These are phyloP conservation scores for Biston stratarius DNA, from an alignment of 2,888 invertebrate species.

Conservation along the genomic window DNA sequence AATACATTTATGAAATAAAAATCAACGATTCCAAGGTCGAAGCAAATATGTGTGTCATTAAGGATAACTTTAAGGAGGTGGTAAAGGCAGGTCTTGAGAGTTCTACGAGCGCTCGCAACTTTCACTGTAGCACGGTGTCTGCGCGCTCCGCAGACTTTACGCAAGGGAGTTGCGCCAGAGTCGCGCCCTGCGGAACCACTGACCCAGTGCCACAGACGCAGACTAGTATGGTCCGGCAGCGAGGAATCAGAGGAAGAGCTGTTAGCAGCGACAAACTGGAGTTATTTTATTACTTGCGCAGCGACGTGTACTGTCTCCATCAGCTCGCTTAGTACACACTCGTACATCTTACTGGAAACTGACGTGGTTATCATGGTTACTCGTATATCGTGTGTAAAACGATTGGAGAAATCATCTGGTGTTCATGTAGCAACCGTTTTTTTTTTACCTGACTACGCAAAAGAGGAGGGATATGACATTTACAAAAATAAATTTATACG, in stretches of 20 bases:
- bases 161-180: conserved; percentile 84
- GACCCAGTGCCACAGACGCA: conserved; percentile 81
- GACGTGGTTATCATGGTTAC: no score
- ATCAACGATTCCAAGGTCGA: conserved; percentile 14
- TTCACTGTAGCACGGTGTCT: conserved; percentile 72
- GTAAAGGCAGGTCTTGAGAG: conserved; percentile 61
- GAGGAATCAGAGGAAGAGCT: conserved; percentile 2
- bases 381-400: no score
- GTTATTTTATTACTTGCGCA: not conserved
- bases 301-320: no score
- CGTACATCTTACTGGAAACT: no score
- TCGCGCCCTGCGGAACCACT: conserved; percentile 81
- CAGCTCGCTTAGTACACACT: no score
- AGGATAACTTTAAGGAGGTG: conserved; percentile 46
- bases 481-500: no score
- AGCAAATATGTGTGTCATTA: conserved; percentile 28
- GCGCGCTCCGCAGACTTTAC: conserved; percentile 72
- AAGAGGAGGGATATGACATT: no score
- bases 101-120: conserved; percentile 74
- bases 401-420: no score
- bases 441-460: no score
- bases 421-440: no score
- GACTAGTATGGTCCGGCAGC: not conserved
- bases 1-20: conserved; percentile 33
- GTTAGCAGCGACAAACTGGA: not conserved